Percentiles rank a stretch among this genome's conserved stretches.
phyloP scores from a whole-genome alignment of 2,888 invertebrate genomes.

The Ophion slaviceki region DNA sequence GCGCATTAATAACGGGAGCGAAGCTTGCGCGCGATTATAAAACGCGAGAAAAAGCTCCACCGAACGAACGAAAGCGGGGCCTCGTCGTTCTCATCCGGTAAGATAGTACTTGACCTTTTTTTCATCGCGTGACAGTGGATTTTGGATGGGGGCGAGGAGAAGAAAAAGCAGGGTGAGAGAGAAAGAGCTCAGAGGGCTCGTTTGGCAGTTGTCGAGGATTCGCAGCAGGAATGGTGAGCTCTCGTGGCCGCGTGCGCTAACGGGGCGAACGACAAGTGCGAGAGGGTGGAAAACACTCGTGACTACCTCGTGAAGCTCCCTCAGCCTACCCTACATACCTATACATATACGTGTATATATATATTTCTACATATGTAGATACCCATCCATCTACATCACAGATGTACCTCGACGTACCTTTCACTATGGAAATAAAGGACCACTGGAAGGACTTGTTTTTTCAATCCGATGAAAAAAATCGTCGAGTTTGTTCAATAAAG shows the following conservation, averaged over 20 bases:
- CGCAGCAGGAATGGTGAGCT: constrained; percentile 25
- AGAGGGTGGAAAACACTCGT: constrained; percentile 50
- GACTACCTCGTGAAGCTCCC: neutral
- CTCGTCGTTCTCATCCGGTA: constrained; percentile 62
- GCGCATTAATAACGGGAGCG: constrained; percentile 67
- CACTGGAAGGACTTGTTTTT: neutral
- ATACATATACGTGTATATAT: neutral
- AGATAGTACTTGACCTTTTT: constrained; percentile 65
- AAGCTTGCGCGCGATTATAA: constrained; percentile 65
- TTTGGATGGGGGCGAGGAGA: constrained; percentile 27
- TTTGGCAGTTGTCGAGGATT: constrained; percentile 58
- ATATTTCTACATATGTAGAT: neutral
- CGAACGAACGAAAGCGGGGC: constrained; percentile 46
- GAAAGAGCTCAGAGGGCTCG: constrained; percentile 53
- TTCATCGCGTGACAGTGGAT: constrained; percentile 67
- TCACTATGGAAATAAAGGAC: neutral
- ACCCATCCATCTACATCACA: neutral
- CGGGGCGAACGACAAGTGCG: constrained; percentile 42
- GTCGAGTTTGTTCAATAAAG: constrained; percentile 1
- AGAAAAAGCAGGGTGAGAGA: neutral
- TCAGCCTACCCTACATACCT: constrained; percentile 11
- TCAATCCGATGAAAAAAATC: neutral
- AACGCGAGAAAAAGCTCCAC: constrained; percentile 65
- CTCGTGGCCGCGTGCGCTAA: constrained; percentile 30
- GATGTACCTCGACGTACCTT: neutral